Percentiles rank a stretch among this genome's conserved stretches.
These are phyloP conservation scores for Poicephalus meyeri DNA, from an alignment of 2,113 vertebrate genomes.

Conservation along the genomic window DNA sequence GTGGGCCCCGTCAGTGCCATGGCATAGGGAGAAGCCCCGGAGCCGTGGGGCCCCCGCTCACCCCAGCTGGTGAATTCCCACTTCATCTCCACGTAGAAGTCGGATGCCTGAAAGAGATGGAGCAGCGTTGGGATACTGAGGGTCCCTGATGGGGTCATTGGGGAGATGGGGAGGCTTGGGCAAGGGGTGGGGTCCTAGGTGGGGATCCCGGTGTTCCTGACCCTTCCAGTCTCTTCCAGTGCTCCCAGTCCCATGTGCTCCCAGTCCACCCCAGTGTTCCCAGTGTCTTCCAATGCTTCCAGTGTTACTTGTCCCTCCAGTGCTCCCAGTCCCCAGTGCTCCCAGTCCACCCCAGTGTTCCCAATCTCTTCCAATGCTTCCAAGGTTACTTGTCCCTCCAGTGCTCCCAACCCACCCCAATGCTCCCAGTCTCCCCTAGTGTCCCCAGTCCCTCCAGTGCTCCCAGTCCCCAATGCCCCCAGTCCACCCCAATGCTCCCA, in stretches of 20 bases:
- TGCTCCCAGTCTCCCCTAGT: background rate
- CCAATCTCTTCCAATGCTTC: no score
- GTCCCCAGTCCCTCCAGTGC: background rate
- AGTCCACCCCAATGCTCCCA: no score
- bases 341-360: no score
- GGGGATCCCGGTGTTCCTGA: background rate
- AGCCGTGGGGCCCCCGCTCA: slow-evolving; percentile 59
- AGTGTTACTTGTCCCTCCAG: background rate
- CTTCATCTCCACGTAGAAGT: slow-evolving; percentile 98
- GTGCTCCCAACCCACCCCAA: background rate
- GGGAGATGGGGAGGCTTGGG: fast-evolving
- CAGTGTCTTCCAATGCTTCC: background rate
- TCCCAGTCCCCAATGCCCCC: background rate
- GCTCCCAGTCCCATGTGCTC: no score
- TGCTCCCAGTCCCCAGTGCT: no score
- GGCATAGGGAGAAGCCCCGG: background rate
- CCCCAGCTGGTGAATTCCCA: slow-evolving; percentile 99
- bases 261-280: no score
- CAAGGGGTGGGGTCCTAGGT: background rate
- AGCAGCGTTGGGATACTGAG: no score
- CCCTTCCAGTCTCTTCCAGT: background rate
- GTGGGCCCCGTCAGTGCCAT: fast-evolving
- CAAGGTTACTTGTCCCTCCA: background rate
- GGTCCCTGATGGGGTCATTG: background rate
- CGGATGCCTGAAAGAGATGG: slow-evolving; percentile 78